Percentiles rank a stretch among this genome's conserved stretches.
These are phyloP conservation scores for Chaetophractus vellerosus DNA, from an alignment of 2,797 vertebrate species.

Conservation along the genomic window DNA sequence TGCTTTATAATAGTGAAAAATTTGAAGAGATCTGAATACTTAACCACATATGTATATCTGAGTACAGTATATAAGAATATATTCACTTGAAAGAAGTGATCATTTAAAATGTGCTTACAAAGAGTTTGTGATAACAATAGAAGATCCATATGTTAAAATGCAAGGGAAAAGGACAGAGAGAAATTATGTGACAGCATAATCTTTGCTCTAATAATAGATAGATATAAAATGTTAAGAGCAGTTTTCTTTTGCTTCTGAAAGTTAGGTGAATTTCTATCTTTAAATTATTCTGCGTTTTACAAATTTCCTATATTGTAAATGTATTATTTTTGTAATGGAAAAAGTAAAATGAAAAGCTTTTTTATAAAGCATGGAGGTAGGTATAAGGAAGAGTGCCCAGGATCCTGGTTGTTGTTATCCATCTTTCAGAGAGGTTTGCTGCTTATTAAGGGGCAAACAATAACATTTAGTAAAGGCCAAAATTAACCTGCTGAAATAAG, in stretches of 20 bases:
- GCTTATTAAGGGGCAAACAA: not conserved
- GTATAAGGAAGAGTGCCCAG: not conserved
- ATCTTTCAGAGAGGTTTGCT: not conserved
- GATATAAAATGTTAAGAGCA: not conserved
- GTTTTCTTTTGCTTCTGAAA: not conserved
- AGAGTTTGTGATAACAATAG: not conserved
- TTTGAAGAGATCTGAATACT: no score
- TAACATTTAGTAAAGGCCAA: not conserved
- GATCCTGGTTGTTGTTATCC: not conserved
- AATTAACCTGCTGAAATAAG: not conserved
- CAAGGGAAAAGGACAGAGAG: not conserved
- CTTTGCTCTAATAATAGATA: not conserved
- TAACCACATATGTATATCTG: not conserved
- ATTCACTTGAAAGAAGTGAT: not conserved
- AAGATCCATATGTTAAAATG: not conserved
- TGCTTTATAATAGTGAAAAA: not conserved
- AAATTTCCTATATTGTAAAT: not conserved
- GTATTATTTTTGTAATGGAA: not conserved
- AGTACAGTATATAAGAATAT: conserved; percentile 10
- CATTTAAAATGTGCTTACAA: conserved; percentile 31
- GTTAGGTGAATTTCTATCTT: not conserved
- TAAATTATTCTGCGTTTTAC: not conserved
- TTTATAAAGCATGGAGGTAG: not conserved
- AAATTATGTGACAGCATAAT: not conserved
- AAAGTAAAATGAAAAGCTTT: not conserved